Conservation (phyloP, 2,888 invertebrate species). For the Psococerastis gibbosa region DNA sequence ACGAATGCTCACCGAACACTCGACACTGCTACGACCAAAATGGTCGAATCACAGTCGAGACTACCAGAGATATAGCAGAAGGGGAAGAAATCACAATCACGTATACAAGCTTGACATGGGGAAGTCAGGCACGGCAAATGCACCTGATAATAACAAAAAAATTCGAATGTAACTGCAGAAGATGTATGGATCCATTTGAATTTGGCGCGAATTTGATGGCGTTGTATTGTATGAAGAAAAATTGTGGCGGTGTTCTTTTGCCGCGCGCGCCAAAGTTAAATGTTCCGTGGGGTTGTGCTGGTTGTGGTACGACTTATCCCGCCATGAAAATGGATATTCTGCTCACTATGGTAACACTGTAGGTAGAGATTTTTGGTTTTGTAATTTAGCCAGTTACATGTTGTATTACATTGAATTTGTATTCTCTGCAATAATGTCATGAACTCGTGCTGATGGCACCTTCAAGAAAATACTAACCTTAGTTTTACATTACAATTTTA, state of each 20-base stretch:
- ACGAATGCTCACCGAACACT: slow-evolving; percentile 47
- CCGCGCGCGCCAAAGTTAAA: slow-evolving; percentile 31
- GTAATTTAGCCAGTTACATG: too few species aligned
- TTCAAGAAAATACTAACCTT: too few species aligned
- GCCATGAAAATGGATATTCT: slow-evolving; percentile 31
- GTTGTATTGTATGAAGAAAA: slow-evolving; percentile 32
- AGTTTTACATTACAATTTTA: too few species aligned
- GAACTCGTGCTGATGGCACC: too few species aligned
- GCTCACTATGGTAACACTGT: slow-evolving; percentile 36
- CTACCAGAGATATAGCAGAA: slow-evolving; percentile 35
- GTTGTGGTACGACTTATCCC: slow-evolving; percentile 31
- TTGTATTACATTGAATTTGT: too few species aligned
- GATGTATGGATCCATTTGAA: slow-evolving; percentile 48
- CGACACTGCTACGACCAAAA: slow-evolving; percentile 37
- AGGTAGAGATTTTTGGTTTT: too few species aligned
- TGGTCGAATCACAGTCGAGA: slow-evolving; percentile 37
- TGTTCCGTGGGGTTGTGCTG: slow-evolving; percentile 40
- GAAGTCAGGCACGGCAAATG: slow-evolving; percentile 39
- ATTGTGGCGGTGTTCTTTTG: slow-evolving; percentile 33
- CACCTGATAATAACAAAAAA: slow-evolving; percentile 45
- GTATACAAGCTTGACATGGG: slow-evolving; percentile 47
- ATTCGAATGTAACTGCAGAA: slow-evolving; percentile 42
- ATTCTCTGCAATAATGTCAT: too few species aligned
- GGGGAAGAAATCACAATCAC: slow-evolving; percentile 44
- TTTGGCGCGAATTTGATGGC: slow-evolving; percentile 38